Percentiles rank a stretch among this genome's conserved stretches.
These are phyloP conservation scores for Eurypyga helias DNA, from an alignment of 2,113 vertebrate genomes.

Conservation along the genomic window DNA sequence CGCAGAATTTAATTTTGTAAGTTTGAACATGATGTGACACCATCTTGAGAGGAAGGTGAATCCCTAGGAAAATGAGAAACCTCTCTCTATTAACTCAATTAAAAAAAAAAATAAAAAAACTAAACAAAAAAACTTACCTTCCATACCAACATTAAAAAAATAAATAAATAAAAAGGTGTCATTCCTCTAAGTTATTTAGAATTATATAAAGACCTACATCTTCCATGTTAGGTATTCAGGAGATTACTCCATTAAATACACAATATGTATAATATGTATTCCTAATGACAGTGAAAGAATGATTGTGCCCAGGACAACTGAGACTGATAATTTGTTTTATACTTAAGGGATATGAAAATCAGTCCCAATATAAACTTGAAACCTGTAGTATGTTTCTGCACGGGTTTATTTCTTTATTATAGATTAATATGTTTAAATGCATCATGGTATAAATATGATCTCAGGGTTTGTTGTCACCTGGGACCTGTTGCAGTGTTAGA, in stretches of 20 bases:
- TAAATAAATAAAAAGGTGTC: fast-evolving
- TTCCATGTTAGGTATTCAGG: neutral
- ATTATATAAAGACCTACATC: neutral
- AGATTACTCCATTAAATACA: neutral
- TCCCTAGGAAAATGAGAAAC: neutral
- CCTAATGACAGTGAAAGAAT: neutral
- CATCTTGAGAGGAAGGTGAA: neutral
- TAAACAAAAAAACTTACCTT: fast-evolving
- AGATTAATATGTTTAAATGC: neutral
- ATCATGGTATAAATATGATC: neutral
- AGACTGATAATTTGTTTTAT: neutral
- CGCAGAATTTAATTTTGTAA: neutral
- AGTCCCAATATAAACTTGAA: neutral
- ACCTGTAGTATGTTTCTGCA: neutral
- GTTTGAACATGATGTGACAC: neutral
- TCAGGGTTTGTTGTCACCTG: neutral
- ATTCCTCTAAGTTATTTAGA: neutral
- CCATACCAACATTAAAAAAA: neutral
- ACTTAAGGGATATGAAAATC: neutral
- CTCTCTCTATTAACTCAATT: neutral
- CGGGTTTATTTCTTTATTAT: neutral
- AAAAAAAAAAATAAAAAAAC: neutral
- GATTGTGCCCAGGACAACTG: neutral
- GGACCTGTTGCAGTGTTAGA: neutral
- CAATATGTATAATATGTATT: neutral